Base-by-base conservation (phyloP, 2,797 vertebrate genomes). In the Mus caroli region DNA sequence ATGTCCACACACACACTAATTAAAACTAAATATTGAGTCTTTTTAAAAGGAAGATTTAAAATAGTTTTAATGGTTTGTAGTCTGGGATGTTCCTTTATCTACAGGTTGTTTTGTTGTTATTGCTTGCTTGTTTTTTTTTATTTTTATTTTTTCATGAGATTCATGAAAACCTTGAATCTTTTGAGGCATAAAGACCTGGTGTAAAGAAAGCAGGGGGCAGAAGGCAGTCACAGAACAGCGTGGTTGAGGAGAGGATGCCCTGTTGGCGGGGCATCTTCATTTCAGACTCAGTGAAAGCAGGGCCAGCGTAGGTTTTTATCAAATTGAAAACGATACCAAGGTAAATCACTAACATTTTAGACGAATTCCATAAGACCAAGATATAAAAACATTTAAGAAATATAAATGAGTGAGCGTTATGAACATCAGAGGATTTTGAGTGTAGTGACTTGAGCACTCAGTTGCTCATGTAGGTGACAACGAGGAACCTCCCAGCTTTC, bases 181-280 rank as follows among this genome's bases (percentile, higher is more conserved):
- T 14, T n/a, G 28, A 69, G 43, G 60, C 31, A 50, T 52, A 19
- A 52, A 69, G 46, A 37, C 31, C 22, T 52, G 46, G 46, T 52
- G 9, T 50, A 52, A 71, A 37, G 50, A 24, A 26, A 5, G 64
- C 14, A 1, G 64, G 64, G 24, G 34, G 13, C 15, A 1, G 46
- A 6, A 54, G 26, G 64, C 20, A 37, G 64, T 71, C 62, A 1
- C 0, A 12, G 22, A 34, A n/a, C 19, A 71, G 0, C 6, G 0
- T 50, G 46, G 22, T 6, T 6, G 34, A 54, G 19, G 46, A 37
- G 34, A 71, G 12, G 13, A 34, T 34, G 3, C 3, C 0, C 22
- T 4, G 0, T 9, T n/a, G 28, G 24, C 13, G 40, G n/a, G n/a
- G n/a, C n/a, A n/a, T 3, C 13, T 37, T 40, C 9, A 17, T 28